Evolutionary conservation across 2,888 invertebrate species (phyloP), one percentile per base, ranked within the genome.

Genomic region (Drosophila vallismaia): DNA sequence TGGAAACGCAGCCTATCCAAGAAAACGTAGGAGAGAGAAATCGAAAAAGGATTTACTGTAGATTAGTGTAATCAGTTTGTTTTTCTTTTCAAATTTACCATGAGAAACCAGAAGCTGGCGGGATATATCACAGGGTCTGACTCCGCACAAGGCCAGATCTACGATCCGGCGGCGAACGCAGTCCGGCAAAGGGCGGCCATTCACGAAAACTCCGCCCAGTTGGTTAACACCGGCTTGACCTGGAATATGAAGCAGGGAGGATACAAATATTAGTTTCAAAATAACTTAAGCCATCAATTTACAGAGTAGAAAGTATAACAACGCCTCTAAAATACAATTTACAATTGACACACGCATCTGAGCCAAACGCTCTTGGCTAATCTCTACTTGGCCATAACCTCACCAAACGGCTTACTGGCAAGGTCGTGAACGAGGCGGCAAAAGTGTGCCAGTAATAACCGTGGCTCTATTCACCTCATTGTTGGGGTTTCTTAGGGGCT

Each of bases 151-250:
- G 28, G 98, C 98, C 88, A 99, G 93, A 91, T 98, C 98, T 1
- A 99, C 98, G 79, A 99, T 99, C 74, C 98, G 94, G 74, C 97
- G 94, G 68, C 98, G 94, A 14, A 98, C 97, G 88, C 97, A 97
- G 90, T 98, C 98, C 3, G 99, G 98, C 64, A 99, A 93, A 2
- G 98, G 98, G n/a, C 98, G 94, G 0, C 99, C 99, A 92, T 99
- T 99, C 9, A 99, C 98, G 92, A 99, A 98, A 63, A 98, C 98
- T 44, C 98, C 98, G 52, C 98, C 98, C 79, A 99, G 93, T 93
- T 99, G 98, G 93, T 99, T 99, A 46, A 99, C 98, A 77, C 98
- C 98, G 45, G 98, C 98, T 93, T 98, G 98, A 89, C 98, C 98
- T 98, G 93, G 3, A 42, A 42, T 6, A 12, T 5, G 36, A 4